Conservation (phyloP, 2,797 vertebrate genomes). For the Oreochromis mossambicus region DNA sequence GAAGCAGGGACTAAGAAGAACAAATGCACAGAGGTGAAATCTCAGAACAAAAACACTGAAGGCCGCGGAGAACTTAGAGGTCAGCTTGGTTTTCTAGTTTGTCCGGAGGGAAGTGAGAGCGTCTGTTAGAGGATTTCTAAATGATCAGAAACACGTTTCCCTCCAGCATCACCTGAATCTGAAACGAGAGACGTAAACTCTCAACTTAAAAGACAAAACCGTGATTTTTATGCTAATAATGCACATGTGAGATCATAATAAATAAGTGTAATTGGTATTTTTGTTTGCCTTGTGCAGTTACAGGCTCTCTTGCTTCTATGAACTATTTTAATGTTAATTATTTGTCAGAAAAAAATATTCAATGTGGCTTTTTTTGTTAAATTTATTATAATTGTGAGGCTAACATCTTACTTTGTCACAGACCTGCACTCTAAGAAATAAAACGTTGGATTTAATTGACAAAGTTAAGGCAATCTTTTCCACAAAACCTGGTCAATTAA, state of each 20-base stretch:
- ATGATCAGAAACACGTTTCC: not conserved
- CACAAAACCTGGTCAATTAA: no score
- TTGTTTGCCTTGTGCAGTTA: not conserved
- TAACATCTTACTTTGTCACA: not conserved
- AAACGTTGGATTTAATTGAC: no score
- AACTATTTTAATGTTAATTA: not conserved
- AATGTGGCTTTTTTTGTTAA: not conserved
- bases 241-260: not conserved
- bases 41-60: not conserved
- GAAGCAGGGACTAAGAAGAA: not conserved
- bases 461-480: no score
- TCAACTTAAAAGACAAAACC: not conserved
- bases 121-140: not conserved
- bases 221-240: not conserved
- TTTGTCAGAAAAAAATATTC: not conserved
- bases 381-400: not conserved
- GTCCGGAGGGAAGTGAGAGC: not conserved
- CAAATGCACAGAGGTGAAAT: not conserved
- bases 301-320: not conserved
- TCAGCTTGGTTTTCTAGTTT: not conserved
- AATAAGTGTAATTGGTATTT: not conserved
- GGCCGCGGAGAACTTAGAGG: not conserved
- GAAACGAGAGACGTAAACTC: not conserved
- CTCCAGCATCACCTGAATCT: not conserved
- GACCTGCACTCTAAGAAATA: no score